Conservation (phyloP, 2,113 vertebrate genomes). For the Salvelinus fontinalis region DNA sequence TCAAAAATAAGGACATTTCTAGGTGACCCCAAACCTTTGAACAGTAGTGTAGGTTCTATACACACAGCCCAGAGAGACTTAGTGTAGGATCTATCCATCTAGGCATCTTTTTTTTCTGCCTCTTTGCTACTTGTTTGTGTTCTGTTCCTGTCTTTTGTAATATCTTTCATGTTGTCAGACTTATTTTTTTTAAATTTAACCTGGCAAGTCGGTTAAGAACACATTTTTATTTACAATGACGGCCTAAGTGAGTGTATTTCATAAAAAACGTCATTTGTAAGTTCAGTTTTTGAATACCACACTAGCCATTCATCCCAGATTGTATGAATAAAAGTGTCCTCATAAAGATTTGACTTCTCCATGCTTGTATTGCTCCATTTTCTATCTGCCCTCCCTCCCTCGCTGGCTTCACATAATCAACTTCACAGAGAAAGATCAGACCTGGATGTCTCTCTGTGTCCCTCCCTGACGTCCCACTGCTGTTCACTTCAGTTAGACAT, state of each 20-base stretch:
- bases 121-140: background rate
- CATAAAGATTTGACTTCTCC: conserved; percentile 14
- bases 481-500: conserved; percentile 34
- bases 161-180: background rate
- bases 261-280: conserved; percentile 12
- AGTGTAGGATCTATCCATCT: background rate
- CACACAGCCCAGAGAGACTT: background rate
- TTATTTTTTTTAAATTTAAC: background rate
- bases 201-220: too few species aligned
- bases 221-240: too few species aligned
- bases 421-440: conserved; percentile 39
- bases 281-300: conserved; percentile 4
- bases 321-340: conserved; percentile 18
- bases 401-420: conserved; percentile 37
- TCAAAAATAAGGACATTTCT: too few species aligned
- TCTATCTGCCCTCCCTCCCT: conserved; percentile 6
- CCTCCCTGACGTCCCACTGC: background rate
- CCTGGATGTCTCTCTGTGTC: conserved; percentile 5
- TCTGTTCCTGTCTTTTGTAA: background rate
- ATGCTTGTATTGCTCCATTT: conserved; percentile 1
- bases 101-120: background rate
- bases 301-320: conserved; percentile 10
- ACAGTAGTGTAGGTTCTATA: too few species aligned
- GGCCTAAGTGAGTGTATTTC: background rate
- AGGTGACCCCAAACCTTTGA: too few species aligned